Conservation (phyloP, 1,140 invertebrate species). For the Ephestia elutella region DNA sequence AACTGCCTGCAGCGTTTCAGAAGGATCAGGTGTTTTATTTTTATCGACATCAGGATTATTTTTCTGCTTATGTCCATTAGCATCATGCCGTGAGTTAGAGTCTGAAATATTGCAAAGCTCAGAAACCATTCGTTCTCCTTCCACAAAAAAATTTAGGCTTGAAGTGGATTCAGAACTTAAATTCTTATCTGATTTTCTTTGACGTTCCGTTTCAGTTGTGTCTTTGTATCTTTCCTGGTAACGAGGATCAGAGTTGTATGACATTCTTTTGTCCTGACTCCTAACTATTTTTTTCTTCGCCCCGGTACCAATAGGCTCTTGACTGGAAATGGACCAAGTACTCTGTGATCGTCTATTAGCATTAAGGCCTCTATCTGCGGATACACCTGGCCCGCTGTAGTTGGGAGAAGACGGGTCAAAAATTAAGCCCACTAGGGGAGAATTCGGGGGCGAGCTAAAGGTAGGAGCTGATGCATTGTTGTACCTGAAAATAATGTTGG, state of each 20-base stretch:
- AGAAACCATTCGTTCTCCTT: slow-evolving; percentile 70
- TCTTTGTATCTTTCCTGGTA: slow-evolving; percentile 60
- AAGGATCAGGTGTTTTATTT: slow-evolving; percentile 43
- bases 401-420: slow-evolving; percentile 55
- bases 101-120: slow-evolving; percentile 67
- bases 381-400: slow-evolving; percentile 45
- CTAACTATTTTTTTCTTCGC: slow-evolving; percentile 68
- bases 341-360: slow-evolving; percentile 49
- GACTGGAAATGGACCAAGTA: slow-evolving; percentile 55
- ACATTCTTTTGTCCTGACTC: slow-evolving; percentile 56
- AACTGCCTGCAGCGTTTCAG: slow-evolving; percentile 52
- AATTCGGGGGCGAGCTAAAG: slow-evolving; percentile 64
- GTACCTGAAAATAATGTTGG: slow-evolving; percentile 41
- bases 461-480: slow-evolving; percentile 50
- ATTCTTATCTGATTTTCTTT: slow-evolving; percentile 52
- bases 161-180: slow-evolving; percentile 61
- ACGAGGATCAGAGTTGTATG: slow-evolving; percentile 45
- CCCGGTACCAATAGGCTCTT: slow-evolving; percentile 64
- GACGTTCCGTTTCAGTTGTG: slow-evolving; percentile 44
- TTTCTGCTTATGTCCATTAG: slow-evolving; percentile 32
- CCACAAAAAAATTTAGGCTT: slow-evolving; percentile 65
- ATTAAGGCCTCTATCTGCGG: slow-evolving; percentile 41
- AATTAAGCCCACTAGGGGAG: slow-evolving; percentile 56
- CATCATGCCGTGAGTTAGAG: slow-evolving; percentile 34
- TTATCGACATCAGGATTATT: slow-evolving; percentile 48